Base-by-base conservation (phyloP, 2,113 vertebrate species). In the Halichoeres trimaculatus region DNA sequence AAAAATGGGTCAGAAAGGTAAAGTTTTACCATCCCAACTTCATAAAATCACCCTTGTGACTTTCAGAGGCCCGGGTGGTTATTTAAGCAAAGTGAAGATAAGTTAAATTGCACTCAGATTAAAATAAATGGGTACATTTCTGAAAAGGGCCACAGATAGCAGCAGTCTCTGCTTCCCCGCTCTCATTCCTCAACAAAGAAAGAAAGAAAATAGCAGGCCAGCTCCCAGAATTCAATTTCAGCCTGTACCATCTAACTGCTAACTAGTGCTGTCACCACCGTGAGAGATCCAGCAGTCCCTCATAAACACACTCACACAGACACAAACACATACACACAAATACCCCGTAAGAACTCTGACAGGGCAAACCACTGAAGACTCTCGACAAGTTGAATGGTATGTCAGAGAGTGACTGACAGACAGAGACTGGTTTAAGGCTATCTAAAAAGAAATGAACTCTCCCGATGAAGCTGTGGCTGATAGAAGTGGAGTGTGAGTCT, bases 191-290 rank as follows among this genome's bases (percentile, higher is more conserved):
- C 73, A 84, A 76, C 78, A 85, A 50, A 69, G 62, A 53, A 75
- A 76, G 61, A 85, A 50, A 69, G 62, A 53, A 75, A 76, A 65
- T 57, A 59, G 58, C n/a, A 85, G 72, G 51, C 56, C 66, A 68
- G 43, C 43, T 79, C 73, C 47, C 50, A 64, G 51, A 88, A 86
- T 83, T 83, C 72, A 52, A 76, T 66, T 85, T 75, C 35, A 69
- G 54, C 62, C 52, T 7, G 41, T 36, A 34, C 67, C 57, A 80
- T 75, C 58, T 19, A 51, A 51, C 74, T 65, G 73, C 66, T 80
- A 89, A 84, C 52, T 68, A 65, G 56, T 57, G 57, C 5, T 80
- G 80, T 81, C 78, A 87, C 82, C 72, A 74, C 64, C 11, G 57
- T 55, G 71, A 85, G 76, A 84, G 22, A 66, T 55, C 30, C 13